phyloP scores from a whole-genome alignment of 2,888 invertebrate genomes.

The Drosophila infuscata region DNA sequence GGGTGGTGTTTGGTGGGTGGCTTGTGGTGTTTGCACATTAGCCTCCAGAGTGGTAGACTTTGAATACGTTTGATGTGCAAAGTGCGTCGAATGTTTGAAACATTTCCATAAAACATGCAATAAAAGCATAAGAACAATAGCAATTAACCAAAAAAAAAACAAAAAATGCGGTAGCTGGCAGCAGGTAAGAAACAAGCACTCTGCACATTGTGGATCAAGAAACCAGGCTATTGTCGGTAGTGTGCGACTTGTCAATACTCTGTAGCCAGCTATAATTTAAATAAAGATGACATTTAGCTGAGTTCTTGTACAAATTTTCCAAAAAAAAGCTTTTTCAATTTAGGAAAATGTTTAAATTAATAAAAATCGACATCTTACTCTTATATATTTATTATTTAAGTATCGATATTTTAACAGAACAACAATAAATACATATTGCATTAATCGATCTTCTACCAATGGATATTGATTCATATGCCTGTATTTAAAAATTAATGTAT shows the following conservation, averaged over 20 bases:
- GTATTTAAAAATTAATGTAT: not conserved
- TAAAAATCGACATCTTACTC: not conserved
- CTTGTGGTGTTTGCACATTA: conserved; percentile 4
- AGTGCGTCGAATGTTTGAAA: conserved; percentile 72
- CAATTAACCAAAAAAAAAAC: conserved; percentile 12
- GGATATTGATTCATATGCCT: not conserved
- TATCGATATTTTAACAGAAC: not conserved
- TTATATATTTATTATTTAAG: not conserved
- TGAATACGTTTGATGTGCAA: conserved; percentile 73
- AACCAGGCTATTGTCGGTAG: not conserved
- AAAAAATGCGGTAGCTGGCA: not conserved
- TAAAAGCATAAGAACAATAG: conserved; percentile 63
- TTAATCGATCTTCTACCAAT: not conserved
- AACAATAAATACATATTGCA: not conserved
- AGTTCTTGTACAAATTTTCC: no score
- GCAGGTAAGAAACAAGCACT: conserved; percentile 15
- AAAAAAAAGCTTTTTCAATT: no score
- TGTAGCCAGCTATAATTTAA: not conserved
- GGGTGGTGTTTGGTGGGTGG: not conserved
- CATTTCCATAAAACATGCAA: conserved; percentile 81
- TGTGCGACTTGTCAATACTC: not conserved
- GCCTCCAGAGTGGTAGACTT: conserved; percentile 55
- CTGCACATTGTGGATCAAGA: conserved; percentile 42
- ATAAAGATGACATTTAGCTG: not conserved
- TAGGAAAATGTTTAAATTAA: not conserved